phyloP scores from a whole-genome alignment of 2,797 vertebrate genomes.

The Nothura maculosa region DNA sequence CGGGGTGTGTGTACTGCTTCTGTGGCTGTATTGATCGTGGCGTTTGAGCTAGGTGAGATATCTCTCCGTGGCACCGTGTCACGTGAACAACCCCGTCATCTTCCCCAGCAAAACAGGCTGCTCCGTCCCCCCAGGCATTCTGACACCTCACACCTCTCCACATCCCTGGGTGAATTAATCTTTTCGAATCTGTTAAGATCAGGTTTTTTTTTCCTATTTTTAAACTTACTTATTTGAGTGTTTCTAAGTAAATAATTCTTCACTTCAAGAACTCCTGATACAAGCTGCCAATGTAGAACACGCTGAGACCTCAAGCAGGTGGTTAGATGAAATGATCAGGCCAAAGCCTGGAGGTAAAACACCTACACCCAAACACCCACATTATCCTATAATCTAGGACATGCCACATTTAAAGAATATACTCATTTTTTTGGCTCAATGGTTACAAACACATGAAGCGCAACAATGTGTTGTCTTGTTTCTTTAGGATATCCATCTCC shows the following conservation, averaged over 20 bases:
- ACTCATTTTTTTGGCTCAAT: not conserved
- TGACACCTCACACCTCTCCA: fast-evolving
- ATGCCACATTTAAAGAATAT: not conserved
- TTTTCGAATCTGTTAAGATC: not conserved
- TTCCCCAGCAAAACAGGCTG: not conserved
- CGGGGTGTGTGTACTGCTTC: not conserved
- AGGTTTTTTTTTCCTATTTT: not conserved
- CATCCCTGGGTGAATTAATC: not conserved
- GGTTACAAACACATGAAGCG: not conserved
- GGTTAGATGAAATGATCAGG: not conserved
- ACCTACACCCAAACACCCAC: not conserved
- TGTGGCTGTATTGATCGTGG: not conserved
- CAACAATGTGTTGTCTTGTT: not conserved
- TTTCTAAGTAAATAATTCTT: not conserved
- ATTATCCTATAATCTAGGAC: not conserved
- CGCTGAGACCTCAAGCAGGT: not conserved
- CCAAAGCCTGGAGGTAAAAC: not conserved
- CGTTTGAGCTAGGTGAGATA: not conserved
- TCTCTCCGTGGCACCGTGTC: not conserved
- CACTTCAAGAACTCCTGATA: not conserved
- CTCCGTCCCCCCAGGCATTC: fast-evolving
- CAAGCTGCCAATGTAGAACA: not conserved
- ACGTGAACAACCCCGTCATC: fast-evolving
- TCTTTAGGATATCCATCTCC: not conserved
- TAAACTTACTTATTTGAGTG: not conserved